phyloP scores from a whole-genome alignment of 2,797 vertebrate species.

The Melanotaenia nigrans region DNA sequence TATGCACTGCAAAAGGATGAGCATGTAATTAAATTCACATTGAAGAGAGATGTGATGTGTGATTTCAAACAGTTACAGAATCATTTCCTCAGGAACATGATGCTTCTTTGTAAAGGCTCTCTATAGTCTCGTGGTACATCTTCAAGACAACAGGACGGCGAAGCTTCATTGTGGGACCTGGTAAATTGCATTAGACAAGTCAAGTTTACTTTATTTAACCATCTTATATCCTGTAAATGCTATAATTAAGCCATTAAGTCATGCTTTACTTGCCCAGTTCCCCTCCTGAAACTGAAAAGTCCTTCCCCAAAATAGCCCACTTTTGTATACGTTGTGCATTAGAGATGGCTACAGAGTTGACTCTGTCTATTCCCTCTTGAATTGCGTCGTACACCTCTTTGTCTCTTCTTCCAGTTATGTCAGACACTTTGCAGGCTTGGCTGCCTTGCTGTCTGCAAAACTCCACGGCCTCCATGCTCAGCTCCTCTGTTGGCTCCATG shows the following conservation, averaged over 20 bases:
- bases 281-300: slow-evolving; percentile 90
- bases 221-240: background rate
- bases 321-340: slow-evolving; percentile 88
- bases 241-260: background rate
- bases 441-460: slow-evolving; percentile 87
- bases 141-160: slow-evolving; percentile 82
- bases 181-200: slow-evolving; percentile 22
- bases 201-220: background rate
- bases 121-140: slow-evolving; percentile 84
- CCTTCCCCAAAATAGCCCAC: slow-evolving; percentile 85
- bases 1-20: background rate
- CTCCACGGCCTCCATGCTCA: slow-evolving; percentile 84
- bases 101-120: slow-evolving; percentile 82
- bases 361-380: slow-evolving; percentile 84
- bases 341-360: slow-evolving; percentile 82
- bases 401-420: slow-evolving; percentile 82
- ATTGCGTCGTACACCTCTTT: slow-evolving; percentile 81
- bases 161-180: slow-evolving; percentile 91
- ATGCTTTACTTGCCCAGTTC: slow-evolving; percentile 84
- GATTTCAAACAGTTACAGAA: background rate
- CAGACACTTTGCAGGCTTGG: slow-evolving; percentile 82
- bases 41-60: background rate
- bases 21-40: background rate
- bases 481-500: slow-evolving; percentile 84
- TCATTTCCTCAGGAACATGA: background rate